A percentile compares a stretch with the other conserved stretches of the same genome.
phyloP scores from a whole-genome alignment of 2,888 invertebrate genomes.

The Agrenia bidenticulata region DNA sequence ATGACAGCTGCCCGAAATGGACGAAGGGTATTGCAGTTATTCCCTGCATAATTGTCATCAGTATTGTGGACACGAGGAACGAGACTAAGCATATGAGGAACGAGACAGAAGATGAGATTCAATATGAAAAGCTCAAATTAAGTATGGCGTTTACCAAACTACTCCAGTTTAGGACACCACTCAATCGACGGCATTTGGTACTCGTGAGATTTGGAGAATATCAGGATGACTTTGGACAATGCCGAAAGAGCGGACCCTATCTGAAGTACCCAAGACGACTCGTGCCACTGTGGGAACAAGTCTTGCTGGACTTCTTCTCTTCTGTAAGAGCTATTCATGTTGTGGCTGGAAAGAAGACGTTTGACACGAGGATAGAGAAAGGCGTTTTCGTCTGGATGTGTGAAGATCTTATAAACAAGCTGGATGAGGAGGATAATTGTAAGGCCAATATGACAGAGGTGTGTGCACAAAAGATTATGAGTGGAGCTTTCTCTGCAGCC shows the following conservation, averaged over 20 bases:
- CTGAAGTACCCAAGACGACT: slow-evolving; percentile 35
- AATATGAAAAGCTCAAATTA: slow-evolving; percentile 22
- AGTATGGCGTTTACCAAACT: slow-evolving; percentile 31
- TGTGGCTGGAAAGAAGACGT: slow-evolving; percentile 8
- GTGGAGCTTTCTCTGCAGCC: not conserved
- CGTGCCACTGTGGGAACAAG: slow-evolving; percentile 48
- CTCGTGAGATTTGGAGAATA: slow-evolving; percentile 39
- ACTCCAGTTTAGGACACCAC: slow-evolving; percentile 46
- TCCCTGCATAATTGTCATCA: slow-evolving; percentile 44
- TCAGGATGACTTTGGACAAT: slow-evolving; percentile 34
- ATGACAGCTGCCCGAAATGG: slow-evolving; percentile 12
- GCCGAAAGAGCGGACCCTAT: slow-evolving; percentile 32
- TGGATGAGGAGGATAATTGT: slow-evolving; percentile 30
- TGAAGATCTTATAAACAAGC: slow-evolving; percentile 44
- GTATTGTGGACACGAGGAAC: slow-evolving; percentile 35
- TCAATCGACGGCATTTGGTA: slow-evolving; percentile 41
- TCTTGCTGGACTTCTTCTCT: slow-evolving; percentile 50
- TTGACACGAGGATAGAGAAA: slow-evolving; percentile 31
- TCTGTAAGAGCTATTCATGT: slow-evolving; percentile 46
- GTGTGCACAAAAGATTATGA: not conserved
- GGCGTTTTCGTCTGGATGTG: slow-evolving; percentile 49
- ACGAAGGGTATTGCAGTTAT: slow-evolving; percentile 1
- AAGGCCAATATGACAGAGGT: slow-evolving; percentile 1
- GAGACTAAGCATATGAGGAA: slow-evolving; percentile 11
- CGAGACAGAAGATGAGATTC: not conserved